phyloP scores from a whole-genome alignment of 2,888 invertebrate genomes.

The Erebia palarica region DNA sequence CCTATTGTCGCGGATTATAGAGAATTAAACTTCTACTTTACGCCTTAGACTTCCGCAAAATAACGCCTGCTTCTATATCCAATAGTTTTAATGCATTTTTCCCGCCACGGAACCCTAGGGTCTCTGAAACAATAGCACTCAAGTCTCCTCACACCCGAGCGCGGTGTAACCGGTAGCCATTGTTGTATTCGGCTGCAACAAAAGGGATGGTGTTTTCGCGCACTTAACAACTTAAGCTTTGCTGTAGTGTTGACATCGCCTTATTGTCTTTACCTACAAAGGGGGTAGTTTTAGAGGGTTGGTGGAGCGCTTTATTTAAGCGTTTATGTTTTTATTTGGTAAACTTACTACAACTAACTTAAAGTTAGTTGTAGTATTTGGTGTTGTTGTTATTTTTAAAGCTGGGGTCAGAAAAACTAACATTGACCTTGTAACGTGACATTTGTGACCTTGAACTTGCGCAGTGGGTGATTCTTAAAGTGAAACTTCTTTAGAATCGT shows the following conservation, averaged over 20 bases:
- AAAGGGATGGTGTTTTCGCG: slow-evolving; percentile 18
- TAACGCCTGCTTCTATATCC: no score
- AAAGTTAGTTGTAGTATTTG: no score
- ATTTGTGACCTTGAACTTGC: no score
- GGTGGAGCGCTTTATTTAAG: neutral
- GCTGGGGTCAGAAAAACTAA: no score
- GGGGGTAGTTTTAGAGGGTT: slow-evolving; percentile 7
- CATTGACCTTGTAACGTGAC: no score
- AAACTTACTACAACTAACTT: neutral
- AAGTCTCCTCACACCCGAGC: neutral
- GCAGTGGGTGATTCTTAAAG: no score
- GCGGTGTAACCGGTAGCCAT: neutral
- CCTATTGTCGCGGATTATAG: no score
- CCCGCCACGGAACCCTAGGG: neutral
- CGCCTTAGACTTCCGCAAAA: no score
- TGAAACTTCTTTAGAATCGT: no score
- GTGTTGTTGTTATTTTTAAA: no score
- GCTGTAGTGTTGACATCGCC: slow-evolving; percentile 10
- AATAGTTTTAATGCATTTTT: no score
- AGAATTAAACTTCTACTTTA: no score
- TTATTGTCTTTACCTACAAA: neutral
- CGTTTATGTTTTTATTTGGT: neutral
- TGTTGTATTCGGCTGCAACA: slow-evolving; percentile 10
- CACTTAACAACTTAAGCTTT: slow-evolving; percentile 1
- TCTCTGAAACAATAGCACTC: slow-evolving; percentile 8